Conservation (phyloP, 2,888 invertebrate species). For the Cylloceria caligata region DNA sequence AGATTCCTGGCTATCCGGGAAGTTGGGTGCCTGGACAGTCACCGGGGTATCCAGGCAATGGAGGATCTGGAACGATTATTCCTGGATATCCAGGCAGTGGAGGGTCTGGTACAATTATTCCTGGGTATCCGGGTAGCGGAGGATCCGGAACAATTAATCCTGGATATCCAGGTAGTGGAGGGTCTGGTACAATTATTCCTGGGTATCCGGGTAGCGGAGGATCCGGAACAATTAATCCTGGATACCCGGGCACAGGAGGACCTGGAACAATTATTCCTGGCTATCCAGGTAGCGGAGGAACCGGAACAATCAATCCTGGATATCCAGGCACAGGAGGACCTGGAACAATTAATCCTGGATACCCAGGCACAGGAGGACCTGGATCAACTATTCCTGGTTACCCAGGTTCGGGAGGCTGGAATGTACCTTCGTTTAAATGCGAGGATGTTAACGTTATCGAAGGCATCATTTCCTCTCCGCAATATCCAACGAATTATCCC, state of each 20-base stretch:
- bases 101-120: constrained; percentile 2
- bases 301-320: constrained; percentile 24
- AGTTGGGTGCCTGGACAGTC: background rate
- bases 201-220: constrained; percentile 47
- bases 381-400: constrained; percentile 25
- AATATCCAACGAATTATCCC: constrained; percentile 85
- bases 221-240: constrained; percentile 23
- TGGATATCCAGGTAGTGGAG: constrained; percentile 38
- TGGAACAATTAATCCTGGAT: constrained; percentile 33
- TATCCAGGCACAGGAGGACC: constrained; percentile 27
- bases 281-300: constrained; percentile 31
- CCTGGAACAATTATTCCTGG: constrained; percentile 29
- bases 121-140: constrained; percentile 44
- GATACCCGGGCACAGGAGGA: constrained; percentile 33
- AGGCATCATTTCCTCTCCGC: constrained; percentile 84
- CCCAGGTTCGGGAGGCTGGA: constrained; percentile 45
- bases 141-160: constrained; percentile 18
- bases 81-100: constrained; percentile 31
- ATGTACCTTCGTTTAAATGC: constrained; percentile 74
- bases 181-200: constrained; percentile 17
- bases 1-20: constrained; percentile 3
- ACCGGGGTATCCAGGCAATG: constrained; percentile 11
- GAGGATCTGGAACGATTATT: constrained; percentile 29
- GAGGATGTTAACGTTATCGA: constrained; percentile 77
- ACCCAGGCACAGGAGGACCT: constrained; percentile 19